Conservation (phyloP, 2,888 invertebrate genomes). For the Diaprepes abbreviatus region DNA sequence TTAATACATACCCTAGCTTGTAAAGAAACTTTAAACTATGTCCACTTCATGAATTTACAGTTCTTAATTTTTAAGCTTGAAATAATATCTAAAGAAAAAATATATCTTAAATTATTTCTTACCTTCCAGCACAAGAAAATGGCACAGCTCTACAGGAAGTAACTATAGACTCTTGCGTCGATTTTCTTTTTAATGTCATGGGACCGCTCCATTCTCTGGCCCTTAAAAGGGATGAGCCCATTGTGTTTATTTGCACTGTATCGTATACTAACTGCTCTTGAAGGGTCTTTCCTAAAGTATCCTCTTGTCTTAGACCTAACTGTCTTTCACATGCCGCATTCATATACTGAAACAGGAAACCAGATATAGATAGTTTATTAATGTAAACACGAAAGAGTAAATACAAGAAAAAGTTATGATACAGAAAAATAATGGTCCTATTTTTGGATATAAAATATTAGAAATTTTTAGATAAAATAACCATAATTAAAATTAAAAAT, state of each 20-base stretch:
- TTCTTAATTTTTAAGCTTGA: too few species aligned
- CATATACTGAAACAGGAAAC: constrained; percentile 80
- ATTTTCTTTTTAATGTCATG: constrained; percentile 80
- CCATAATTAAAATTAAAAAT: too few species aligned
- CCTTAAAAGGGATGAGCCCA: constrained; percentile 75
- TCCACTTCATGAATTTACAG: too few species aligned
- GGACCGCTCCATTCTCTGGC: constrained; percentile 85
- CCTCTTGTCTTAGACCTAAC: constrained; percentile 80
- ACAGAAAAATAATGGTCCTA: too few species aligned
- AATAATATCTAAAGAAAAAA: too few species aligned
- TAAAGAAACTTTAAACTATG: too few species aligned
- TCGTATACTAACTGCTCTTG: constrained; percentile 69
- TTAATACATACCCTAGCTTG: too few species aligned
- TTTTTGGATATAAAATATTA: too few species aligned
- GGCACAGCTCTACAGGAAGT: constrained; percentile 83
- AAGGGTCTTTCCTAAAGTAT: constrained; percentile 74
- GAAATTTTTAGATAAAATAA: too few species aligned
- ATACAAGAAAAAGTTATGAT: too few species aligned
- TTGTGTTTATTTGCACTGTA: constrained; percentile 70
- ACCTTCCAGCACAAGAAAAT: constrained; percentile 77
- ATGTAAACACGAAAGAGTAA: too few species aligned
- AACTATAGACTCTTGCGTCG: constrained; percentile 80
- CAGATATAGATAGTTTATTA: constrained; percentile 85
- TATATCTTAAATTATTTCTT: too few species aligned
- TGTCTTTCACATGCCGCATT: constrained; percentile 89